Percentiles rank a stretch among this genome's conserved stretches.
phyloP scores from a whole-genome alignment of 2,797 vertebrate genomes.

The Tadarida brasiliensis region DNA sequence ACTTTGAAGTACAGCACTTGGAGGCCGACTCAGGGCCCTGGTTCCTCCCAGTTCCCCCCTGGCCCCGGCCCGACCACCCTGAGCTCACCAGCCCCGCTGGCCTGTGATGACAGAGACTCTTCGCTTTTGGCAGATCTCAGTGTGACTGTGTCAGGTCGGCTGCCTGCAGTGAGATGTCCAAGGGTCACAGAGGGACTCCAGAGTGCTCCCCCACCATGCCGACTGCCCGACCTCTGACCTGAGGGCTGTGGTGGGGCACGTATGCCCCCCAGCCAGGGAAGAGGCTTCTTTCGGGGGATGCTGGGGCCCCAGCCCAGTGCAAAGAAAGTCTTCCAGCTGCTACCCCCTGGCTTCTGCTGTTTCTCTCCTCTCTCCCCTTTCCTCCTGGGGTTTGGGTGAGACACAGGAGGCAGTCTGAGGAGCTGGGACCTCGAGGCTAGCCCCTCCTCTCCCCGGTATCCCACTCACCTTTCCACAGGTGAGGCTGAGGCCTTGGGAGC shows the following conservation, averaged over 20 bases:
- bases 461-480: constrained; percentile 85
- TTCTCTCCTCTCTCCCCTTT: constrained; percentile 86
- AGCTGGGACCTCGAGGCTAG: background rate
- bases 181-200: background rate
- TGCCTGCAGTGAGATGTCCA: constrained; percentile 76
- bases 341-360: constrained; percentile 87
- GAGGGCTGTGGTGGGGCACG: constrained; percentile 32
- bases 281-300: constrained; percentile 88
- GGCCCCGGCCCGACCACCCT: background rate
- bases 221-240: constrained; percentile 34
- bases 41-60: background rate
- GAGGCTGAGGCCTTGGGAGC: constrained; percentile 81
- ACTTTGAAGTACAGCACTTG: background rate
- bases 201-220: fast-evolving
- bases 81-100: constrained; percentile 89
- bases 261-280: constrained; percentile 76
- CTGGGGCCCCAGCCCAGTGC: constrained; percentile 89
- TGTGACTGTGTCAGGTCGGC: constrained; percentile 88
- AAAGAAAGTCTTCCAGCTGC: constrained; percentile 92
- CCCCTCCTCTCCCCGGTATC: background rate
- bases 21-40: background rate
- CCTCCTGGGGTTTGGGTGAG: constrained; percentile 79
- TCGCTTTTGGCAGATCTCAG: constrained; percentile 92
- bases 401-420: background rate
- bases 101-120: constrained; percentile 91